phyloP scores from a whole-genome alignment of 2,113 vertebrate species.

The Charadrius vociferus region DNA sequence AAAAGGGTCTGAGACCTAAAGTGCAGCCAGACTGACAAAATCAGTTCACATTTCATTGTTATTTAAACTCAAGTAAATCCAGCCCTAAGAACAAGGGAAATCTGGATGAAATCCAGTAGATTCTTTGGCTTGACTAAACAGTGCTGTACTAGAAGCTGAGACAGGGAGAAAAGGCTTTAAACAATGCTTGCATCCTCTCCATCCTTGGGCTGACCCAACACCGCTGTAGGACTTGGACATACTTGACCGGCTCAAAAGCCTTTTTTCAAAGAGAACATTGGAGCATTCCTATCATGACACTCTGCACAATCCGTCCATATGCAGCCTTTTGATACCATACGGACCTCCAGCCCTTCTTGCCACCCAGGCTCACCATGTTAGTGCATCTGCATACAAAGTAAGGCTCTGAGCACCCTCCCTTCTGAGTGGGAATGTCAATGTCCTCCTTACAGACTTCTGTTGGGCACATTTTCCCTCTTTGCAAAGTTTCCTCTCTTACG shows the following conservation, averaged over 20 bases:
- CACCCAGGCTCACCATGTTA: neutral
- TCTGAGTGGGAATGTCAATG: neutral
- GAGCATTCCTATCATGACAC: neutral
- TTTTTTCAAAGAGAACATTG: neutral
- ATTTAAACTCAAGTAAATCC: neutral
- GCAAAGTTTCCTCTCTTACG: neutral
- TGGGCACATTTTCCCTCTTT: accelerated
- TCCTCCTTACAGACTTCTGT: neutral
- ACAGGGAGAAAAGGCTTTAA: neutral
- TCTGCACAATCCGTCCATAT: neutral
- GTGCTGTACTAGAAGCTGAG: neutral
- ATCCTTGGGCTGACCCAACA: neutral
- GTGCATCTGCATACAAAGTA: neutral
- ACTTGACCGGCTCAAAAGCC: neutral
- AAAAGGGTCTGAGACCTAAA: neutral
- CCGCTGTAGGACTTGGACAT: neutral
- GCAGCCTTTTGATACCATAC: accelerated
- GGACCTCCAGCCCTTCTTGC: neutral
- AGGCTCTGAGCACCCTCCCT: neutral
- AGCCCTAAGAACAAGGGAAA: neutral
- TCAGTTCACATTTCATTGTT: neutral
- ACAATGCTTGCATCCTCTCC: neutral
- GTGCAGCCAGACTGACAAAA: slow-evolving; percentile 1
- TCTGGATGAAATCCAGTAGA: neutral
- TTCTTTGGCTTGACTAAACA: neutral